Evolutionary conservation across 1,140 invertebrate genomes (phyloP).

Genomic region (Fopius arisanus): DNA sequence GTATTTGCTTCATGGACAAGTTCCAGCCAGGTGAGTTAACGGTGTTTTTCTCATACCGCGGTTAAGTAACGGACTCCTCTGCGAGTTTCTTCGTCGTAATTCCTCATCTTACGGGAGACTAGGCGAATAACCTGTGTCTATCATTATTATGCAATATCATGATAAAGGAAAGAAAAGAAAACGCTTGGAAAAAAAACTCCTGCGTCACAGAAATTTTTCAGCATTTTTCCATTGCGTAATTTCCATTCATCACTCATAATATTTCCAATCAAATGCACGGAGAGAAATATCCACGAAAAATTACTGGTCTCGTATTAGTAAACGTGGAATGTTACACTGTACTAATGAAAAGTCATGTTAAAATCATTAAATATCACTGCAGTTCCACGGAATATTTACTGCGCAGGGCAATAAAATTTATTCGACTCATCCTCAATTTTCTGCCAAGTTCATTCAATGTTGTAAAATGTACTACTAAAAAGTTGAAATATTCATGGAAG

Average conservation of each 20-base stretch:
- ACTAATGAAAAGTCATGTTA: no score
- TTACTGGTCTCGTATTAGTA: no score
- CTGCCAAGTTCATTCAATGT: no score
- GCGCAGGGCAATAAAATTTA: no score
- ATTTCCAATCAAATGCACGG: background rate
- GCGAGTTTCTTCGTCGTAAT: conserved; percentile 37
- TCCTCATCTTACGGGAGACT: conserved; percentile 36
- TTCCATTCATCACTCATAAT: background rate
- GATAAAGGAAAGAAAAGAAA: background rate
- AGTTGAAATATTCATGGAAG: no score
- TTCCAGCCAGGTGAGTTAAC: conserved; percentile 61
- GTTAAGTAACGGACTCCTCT: conserved; percentile 62
- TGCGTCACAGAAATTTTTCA: background rate
- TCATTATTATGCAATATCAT: background rate
- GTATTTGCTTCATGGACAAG: conserved; percentile 54
- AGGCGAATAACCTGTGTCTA: background rate
- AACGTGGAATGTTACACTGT: no score
- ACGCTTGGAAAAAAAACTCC: background rate
- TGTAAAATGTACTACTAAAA: no score
- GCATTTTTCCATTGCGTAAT: background rate
- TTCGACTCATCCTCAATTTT: no score
- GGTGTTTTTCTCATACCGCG: conserved; percentile 53
- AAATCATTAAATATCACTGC: no score
- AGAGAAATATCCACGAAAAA: no score
- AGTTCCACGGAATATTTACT: no score